Conservation (phyloP, 1,140 invertebrate genomes). For the Lepeophtheirus salmonis region DNA sequence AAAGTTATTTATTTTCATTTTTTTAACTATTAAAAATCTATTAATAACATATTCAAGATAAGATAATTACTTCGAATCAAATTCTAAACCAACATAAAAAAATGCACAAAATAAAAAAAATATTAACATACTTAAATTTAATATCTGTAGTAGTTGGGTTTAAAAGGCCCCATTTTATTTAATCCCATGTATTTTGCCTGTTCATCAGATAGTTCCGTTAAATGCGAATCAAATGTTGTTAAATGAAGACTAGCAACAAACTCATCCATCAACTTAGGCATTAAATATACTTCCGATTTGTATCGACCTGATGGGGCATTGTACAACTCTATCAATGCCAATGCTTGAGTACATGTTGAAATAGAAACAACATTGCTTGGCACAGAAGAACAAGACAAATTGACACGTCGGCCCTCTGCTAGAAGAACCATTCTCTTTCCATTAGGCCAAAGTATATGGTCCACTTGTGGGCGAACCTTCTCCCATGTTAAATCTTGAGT, state of each 20-base stretch:
- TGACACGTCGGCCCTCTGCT: constrained; percentile 86
- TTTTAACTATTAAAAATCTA: too few species aligned
- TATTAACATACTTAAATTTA: too few species aligned
- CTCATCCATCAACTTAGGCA: constrained; percentile 5
- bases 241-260: neutral
- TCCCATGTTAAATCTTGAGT: constrained; percentile 92
- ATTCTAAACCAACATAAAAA: too few species aligned
- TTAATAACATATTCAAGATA: too few species aligned
- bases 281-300: constrained; percentile 6
- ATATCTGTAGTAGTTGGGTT: neutral
- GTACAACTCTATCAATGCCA: constrained; percentile 8
- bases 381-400: constrained; percentile 87
- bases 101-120: too few species aligned
- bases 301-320: neutral
- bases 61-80: too few species aligned
- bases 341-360: constrained; percentile 69
- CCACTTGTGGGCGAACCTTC: constrained; percentile 86
- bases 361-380: constrained; percentile 94
- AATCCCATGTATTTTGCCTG: constrained; percentile 2
- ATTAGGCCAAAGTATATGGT: constrained; percentile 86
- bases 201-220: neutral
- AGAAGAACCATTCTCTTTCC: constrained; percentile 68
- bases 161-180: neutral
- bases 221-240: neutral
- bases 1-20: too few species aligned